Base-by-base conservation (phyloP, 2,113 vertebrate species). In the Perccottus glenii region DNA sequence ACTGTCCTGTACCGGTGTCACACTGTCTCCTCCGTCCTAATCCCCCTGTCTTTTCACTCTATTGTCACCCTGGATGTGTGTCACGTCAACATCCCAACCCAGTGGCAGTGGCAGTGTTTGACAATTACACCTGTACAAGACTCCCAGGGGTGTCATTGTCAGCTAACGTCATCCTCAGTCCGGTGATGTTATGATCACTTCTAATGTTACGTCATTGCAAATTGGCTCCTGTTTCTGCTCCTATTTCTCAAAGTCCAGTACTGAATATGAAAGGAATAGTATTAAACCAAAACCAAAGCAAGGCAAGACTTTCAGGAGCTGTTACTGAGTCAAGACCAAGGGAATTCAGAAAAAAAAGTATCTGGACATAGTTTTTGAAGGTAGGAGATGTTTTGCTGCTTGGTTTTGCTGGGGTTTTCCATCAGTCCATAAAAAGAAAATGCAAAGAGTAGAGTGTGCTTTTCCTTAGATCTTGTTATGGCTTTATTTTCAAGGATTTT, bases 11-110 rank as follows among this genome's bases (percentile, higher is more conserved):
- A 61, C 42, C 61, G 9, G 59, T 33, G 64, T 52, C 8, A 6
- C 45, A 56, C 44, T n/a, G 38, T 48, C 61, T 70, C 50, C 60
- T 77, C 66, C 62, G 61, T 48, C 36, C n/a, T 58, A 58, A 58
- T 58, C 40, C 46, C 11, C 62, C 49, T 2, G 46, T 64, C 14
- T 38, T 62, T 42, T 14, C 49, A 42, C 57, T 59, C 57, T 49
- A 67, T 77, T 77, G 78, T 81, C 78, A 47, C 48, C 36, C 64
- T 62, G n/a, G 61, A 77, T 62, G 69, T 71, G 51, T 12, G 2
- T 70, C 69, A 70, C 19, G 0, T 62, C 67, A 53, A 55, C 62
- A 50, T 63, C 70, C 61, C 46, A 73, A 75, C 38, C 43, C 33
- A n/a, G 40, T 61, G 66, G 75, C 60, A 40, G 11, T 53, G 44